Evolutionary conservation across 2,113 vertebrate genomes (phyloP).

Genomic region (Melospiza melodia): DNA sequence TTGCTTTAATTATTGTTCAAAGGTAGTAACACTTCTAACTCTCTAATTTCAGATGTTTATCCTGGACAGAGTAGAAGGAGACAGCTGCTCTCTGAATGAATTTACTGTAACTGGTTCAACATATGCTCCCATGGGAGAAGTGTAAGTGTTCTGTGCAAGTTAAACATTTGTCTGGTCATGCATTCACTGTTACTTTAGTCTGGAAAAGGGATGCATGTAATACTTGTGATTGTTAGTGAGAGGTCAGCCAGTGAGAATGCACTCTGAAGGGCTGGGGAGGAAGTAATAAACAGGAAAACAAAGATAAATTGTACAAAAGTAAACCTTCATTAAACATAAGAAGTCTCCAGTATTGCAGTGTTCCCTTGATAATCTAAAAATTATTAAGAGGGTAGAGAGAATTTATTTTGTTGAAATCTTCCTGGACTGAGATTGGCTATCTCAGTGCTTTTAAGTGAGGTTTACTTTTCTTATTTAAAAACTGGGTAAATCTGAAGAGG

Average conservation of each 20-base stretch:
- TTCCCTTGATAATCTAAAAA: background rate
- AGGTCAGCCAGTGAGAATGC: background rate
- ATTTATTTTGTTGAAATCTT: background rate
- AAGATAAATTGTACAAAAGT: background rate
- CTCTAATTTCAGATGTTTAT: conserved; percentile 89
- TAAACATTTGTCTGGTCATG: conserved; percentile 3
- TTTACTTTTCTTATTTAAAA: background rate
- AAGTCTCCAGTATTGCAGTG: background rate
- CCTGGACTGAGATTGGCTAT: background rate
- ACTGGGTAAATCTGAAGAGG: background rate
- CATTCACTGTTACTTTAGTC: background rate
- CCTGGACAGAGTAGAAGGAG: conserved; percentile 86
- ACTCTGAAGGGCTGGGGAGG: background rate
- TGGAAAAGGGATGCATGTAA: background rate
- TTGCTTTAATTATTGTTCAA: background rate
- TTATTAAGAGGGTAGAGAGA: background rate
- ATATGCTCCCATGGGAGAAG: conserved; percentile 94
- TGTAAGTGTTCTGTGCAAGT: conserved; percentile 82
- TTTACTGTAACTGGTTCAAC: conserved; percentile 97
- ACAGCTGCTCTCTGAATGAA: conserved; percentile 89
- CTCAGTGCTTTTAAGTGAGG: background rate
- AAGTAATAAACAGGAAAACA: background rate
- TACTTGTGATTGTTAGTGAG: background rate
- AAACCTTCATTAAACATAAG: background rate
- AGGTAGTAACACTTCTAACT: background rate